These are phyloP conservation scores for Callorhinus ursinus DNA, from an alignment of 2,113 vertebrate genomes.

Conservation along the genomic window DNA sequence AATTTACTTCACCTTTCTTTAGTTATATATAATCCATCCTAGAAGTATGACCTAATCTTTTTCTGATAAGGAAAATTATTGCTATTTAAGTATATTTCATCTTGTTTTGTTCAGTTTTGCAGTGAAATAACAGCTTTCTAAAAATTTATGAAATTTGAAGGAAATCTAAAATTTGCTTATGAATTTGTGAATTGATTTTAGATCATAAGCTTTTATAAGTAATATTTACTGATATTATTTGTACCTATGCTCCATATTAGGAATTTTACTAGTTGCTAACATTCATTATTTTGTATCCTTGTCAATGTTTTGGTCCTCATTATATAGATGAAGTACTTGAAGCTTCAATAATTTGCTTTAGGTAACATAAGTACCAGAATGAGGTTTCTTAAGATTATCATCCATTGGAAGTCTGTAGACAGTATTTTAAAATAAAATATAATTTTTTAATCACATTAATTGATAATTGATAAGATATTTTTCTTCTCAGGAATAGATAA, in stretches of 20 bases:
- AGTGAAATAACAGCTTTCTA: background rate
- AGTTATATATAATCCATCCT: conserved; percentile 20
- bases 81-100: background rate
- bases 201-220: conserved; percentile 15
- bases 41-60: background rate
- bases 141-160: background rate
- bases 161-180: conserved; percentile 4
- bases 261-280: background rate
- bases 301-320: background rate
- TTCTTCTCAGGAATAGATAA: background rate
- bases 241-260: background rate
- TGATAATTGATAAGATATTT: background rate
- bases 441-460: conserved; percentile 29
- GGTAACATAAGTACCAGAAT: conserved; percentile 1
- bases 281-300: background rate
- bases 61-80: conserved; percentile 43
- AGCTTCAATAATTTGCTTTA: background rate
- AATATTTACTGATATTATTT: conserved; percentile 48
- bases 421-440: background rate
- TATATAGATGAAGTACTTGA: background rate
- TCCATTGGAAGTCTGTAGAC: background rate
- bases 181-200: background rate
- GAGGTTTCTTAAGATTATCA: background rate
- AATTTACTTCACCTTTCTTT: conserved; percentile 21
- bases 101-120: conserved; percentile 41